Conservation (phyloP, 2,888 invertebrate species). For the Camponotus fellah region DNA sequence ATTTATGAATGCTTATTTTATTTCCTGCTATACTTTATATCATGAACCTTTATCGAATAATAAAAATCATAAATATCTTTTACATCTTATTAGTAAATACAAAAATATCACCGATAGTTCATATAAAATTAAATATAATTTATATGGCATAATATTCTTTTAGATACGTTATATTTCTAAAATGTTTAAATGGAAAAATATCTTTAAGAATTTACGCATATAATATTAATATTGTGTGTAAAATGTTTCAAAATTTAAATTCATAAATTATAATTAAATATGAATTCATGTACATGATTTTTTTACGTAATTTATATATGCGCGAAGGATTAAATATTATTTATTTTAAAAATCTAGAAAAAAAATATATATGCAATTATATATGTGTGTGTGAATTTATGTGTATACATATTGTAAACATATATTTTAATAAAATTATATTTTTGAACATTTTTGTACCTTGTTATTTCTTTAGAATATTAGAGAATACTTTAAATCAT, state of each 20-base stretch:
- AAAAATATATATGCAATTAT: no score
- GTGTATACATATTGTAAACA: no score
- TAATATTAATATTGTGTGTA: neutral
- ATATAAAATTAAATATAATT: constrained; percentile 7
- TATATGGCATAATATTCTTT: neutral
- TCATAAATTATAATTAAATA: neutral
- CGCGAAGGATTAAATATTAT: neutral
- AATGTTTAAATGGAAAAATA: neutral
- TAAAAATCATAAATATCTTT: neutral
- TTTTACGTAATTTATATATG: neutral
- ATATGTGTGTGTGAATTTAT: no score
- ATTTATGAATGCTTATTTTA: neutral
- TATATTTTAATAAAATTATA: neutral
- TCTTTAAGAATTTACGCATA: neutral
- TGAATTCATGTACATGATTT: neutral
- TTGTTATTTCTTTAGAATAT: neutral
- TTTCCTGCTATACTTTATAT: neutral
- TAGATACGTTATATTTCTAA: neutral
- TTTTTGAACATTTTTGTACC: neutral
- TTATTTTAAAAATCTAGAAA: neutral
- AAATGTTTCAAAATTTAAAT: neutral
- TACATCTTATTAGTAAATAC: neutral
- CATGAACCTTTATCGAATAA: neutral
- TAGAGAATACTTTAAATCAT: neutral
- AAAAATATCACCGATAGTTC: neutral